Percentiles rank a stretch among this genome's conserved stretches.
phyloP scores from a whole-genome alignment of 2,888 invertebrate genomes.

The Sarcophaga carnaria region DNA sequence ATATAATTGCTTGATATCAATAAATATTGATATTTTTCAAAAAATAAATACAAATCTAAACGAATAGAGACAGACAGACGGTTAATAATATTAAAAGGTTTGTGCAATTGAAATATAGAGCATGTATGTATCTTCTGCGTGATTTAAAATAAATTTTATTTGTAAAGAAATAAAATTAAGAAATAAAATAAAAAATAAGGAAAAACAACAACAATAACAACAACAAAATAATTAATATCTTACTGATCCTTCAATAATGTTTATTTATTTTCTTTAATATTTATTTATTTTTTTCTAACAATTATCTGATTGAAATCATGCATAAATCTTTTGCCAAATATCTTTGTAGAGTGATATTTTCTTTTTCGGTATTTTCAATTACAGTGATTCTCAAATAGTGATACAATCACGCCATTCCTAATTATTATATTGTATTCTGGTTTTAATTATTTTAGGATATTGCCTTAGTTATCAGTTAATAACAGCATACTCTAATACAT shows the following conservation, averaged over 20 bases:
- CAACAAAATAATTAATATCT: constrained; percentile 64
- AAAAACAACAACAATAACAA: constrained; percentile 19
- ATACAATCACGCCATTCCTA: too few relatives aligned
- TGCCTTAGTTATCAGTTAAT: too few relatives aligned
- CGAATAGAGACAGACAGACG: too few relatives aligned
- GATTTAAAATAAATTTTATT: constrained; percentile 47
- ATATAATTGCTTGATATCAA: too few relatives aligned
- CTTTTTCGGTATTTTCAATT: constrained; percentile 25
- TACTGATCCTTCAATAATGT: constrained; percentile 69
- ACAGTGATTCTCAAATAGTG: constrained; percentile 30
- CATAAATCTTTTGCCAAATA: constrained; percentile 67
- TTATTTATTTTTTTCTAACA: constrained; percentile 25
- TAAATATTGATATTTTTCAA: too few relatives aligned
- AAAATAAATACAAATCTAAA: too few relatives aligned
- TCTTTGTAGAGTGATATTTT: constrained; percentile 32
- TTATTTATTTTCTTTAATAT: constrained; percentile 63
- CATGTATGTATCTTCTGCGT: too few relatives aligned
- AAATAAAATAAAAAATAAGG: constrained; percentile 18
- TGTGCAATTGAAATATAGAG: too few relatives aligned
- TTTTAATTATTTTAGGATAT: too few relatives aligned
- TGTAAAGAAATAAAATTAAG: constrained; percentile 18
- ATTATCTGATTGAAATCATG: constrained; percentile 68
- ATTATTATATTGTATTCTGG: neutral
- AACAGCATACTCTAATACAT: too few relatives aligned
- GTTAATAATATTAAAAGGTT: too few relatives aligned